Evolutionary conservation across 2,888 invertebrate genomes (phyloP), one percentile per base, ranked within the genome.

Genomic region (Stenodera caucasica): DNA sequence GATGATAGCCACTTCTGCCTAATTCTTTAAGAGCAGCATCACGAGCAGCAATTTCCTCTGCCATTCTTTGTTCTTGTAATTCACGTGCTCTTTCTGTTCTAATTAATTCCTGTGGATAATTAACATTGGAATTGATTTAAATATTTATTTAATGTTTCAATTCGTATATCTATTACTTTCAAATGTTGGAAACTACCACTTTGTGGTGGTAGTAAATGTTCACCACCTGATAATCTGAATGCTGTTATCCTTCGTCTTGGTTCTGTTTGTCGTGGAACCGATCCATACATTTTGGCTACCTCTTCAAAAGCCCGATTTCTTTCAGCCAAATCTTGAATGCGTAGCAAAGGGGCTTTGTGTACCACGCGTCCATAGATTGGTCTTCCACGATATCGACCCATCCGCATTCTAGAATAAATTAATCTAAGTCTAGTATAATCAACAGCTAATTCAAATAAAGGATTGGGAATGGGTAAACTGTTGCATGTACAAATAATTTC

Each of bases 31-130:
- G 79, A 1, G 82, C 83, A 0, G 85, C 82, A 3, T 84, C 82
- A 50, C 86, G 79, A 8, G 89, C 90, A 60, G 88, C 88, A 61
- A 88, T 84, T 76, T 91, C 90, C 68, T 92, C 91, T 0, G 86
- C 86, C 64, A 88, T 85, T 66, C 90, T 84, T 77, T 91, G 90
- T 76, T 90, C 85, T 72, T 90, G 88, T 63, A 91, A 80, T 73
- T 92, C 92, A 49, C 89, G 85, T 0, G 90, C 88, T 51, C 91
- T 84, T 74, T 93, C 92, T 30, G 88, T 89, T 55, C 89, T 84
- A 70, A 92, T 89, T 67, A 93, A 77, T 72, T 92, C 91, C 83
- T 80, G 67, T 40, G 1, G 18, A 21, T 49, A 66, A 70, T 26
- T 26, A 26, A 37, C 37, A 45, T 55, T 55, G 40, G 40, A 26